Percentiles rank a stretch among this genome's conserved stretches.
These are phyloP conservation scores for Ctenochaetus hawaiiensis DNA, from an alignment of 2,797 vertebrate genomes.

Conservation along the genomic window DNA sequence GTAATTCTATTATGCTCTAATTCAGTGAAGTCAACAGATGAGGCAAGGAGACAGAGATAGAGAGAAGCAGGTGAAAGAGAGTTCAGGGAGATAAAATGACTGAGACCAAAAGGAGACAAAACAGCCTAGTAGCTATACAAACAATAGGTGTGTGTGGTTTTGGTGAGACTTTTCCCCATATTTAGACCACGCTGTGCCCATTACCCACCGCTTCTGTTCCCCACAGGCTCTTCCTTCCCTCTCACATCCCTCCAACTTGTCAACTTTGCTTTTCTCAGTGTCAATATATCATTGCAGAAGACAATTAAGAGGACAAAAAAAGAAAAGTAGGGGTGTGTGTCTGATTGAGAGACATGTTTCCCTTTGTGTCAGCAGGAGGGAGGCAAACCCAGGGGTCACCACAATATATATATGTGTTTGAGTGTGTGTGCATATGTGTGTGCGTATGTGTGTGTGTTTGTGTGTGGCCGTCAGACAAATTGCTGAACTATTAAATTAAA, in stretches of 20 bases:
- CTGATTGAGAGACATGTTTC: slow-evolving; percentile 54
- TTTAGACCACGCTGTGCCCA: background rate
- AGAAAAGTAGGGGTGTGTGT: background rate
- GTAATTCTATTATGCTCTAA: slow-evolving; percentile 73
- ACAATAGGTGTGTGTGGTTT: background rate
- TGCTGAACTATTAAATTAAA: slow-evolving; percentile 35
- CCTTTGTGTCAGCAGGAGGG: slow-evolving; percentile 48
- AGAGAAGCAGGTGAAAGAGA: slow-evolving; percentile 49
- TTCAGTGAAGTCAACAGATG: slow-evolving; percentile 62
- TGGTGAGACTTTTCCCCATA: slow-evolving; percentile 2
- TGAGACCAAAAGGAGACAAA: slow-evolving; percentile 16
- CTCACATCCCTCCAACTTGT: slow-evolving; percentile 36
- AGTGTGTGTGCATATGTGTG: slow-evolving; percentile 27
- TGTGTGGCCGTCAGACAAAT: slow-evolving; percentile 19
- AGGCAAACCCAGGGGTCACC: slow-evolving; percentile 38
- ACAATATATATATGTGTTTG: slow-evolving; percentile 7
- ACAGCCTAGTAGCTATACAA: slow-evolving; percentile 1
- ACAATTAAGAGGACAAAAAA: slow-evolving; percentile 14
- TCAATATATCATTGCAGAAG: slow-evolving; percentile 35
- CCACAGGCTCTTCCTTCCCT: no score
- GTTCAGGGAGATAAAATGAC: slow-evolving; percentile 52
- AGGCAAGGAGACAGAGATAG: slow-evolving; percentile 27
- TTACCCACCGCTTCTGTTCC: slow-evolving; percentile 35
- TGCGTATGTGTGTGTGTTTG: background rate
- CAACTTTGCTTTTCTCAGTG: slow-evolving; percentile 41